phyloP scores from a whole-genome alignment of 2,797 vertebrate genomes.

The Microhierax caerulescens region DNA sequence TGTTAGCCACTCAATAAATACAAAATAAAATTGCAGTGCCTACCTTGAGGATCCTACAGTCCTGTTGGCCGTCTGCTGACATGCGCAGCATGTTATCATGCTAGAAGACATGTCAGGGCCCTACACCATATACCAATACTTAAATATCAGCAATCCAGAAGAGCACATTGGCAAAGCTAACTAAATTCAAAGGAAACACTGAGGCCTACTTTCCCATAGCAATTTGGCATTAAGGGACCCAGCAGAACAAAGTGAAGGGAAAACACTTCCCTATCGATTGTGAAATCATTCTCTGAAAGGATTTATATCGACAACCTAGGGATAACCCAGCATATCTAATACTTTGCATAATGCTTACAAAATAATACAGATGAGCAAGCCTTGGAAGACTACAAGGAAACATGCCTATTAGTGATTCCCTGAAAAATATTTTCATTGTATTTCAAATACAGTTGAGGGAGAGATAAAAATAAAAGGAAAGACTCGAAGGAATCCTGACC shows the following conservation, averaged over 20 bases:
- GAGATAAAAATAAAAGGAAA: neutral
- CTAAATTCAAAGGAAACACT: neutral
- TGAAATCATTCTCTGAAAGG: neutral
- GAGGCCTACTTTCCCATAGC: neutral
- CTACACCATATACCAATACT: neutral
- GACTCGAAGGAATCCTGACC: neutral
- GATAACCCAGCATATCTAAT: neutral
- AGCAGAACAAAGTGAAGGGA: neutral
- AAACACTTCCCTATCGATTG: neutral
- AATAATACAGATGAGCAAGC: neutral
- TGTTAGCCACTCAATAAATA: neutral
- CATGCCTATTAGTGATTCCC: neutral
- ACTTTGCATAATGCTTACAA: constrained; percentile 18
- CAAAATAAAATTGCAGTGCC: neutral
- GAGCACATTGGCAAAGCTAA: neutral
- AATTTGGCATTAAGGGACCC: neutral
- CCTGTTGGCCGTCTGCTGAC: neutral
- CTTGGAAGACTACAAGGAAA: constrained; percentile 8
- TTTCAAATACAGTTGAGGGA: neutral
- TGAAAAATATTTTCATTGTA: neutral
- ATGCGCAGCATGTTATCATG: fast-evolving
- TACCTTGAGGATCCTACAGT: neutral
- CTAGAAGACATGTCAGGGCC: neutral
- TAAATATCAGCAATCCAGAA: neutral
- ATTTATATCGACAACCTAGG: neutral